Evolutionary conservation across 2,797 vertebrate species (phyloP).

Genomic region (Sebastes hopkinsi): DNA sequence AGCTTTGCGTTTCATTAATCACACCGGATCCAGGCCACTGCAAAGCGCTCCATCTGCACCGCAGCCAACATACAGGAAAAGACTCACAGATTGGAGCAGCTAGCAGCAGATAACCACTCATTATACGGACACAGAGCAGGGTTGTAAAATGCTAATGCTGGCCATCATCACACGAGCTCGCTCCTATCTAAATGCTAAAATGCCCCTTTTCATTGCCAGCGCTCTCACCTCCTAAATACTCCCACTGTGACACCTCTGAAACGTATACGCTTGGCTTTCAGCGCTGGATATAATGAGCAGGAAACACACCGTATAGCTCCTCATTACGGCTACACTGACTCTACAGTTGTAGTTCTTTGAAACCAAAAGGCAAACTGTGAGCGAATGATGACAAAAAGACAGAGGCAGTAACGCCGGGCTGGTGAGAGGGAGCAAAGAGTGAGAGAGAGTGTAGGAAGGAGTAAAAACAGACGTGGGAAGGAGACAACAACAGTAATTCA

Average conservation of each 20-base stretch:
- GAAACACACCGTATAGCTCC: slow-evolving; percentile 22
- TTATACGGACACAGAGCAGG: slow-evolving; percentile 48
- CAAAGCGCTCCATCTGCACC: slow-evolving; percentile 67
- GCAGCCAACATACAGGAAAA: slow-evolving; percentile 51
- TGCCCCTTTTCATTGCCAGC: slow-evolving; percentile 54
- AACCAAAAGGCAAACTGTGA: slow-evolving; percentile 3
- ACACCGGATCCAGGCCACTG: slow-evolving; percentile 62
- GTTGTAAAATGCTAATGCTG: slow-evolving; percentile 63
- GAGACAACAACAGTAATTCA: slow-evolving; percentile 41
- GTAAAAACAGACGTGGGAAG: slow-evolving; percentile 62
- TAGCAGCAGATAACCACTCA: slow-evolving; percentile 31
- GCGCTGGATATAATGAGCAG: not conserved
- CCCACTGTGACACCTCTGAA: slow-evolving; percentile 43
- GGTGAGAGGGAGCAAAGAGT: slow-evolving; percentile 30
- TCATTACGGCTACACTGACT: not conserved
- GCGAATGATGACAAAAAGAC: not conserved
- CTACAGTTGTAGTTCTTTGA: not conserved
- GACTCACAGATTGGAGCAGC: slow-evolving; percentile 44
- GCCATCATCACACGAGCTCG: slow-evolving; percentile 47
- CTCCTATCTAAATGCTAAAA: slow-evolving; percentile 57
- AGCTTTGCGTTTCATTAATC: slow-evolving; percentile 71
- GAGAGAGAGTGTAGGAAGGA: slow-evolving; percentile 57
- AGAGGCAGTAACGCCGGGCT: not conserved
- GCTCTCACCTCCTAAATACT: slow-evolving; percentile 52
- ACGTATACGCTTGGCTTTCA: slow-evolving; percentile 9